Evolutionary conservation across 1,140 invertebrate species (phyloP), one percentile per base, ranked within the genome.

Genomic region (Zaprionus ghesquierei): DNA sequence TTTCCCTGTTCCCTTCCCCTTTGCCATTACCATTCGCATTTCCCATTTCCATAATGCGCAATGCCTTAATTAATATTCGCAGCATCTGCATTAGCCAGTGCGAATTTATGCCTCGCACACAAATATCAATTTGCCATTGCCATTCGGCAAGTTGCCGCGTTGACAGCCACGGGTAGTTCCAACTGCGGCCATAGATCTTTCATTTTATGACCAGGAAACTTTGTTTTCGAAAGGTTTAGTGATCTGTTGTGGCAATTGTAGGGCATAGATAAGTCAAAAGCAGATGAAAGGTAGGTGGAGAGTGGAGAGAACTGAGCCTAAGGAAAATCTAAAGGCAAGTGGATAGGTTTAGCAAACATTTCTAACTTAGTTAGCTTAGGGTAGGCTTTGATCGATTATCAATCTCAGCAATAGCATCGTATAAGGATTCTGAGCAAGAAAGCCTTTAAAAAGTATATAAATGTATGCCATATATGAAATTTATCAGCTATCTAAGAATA

Each of bases 21-120:
- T 22, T 35, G 29, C 12, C 12, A 55, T 23, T 23, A 15, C 18
- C 29, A 29, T 29, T 29, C 27, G 27, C 10, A 13, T 20, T 51
- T 31, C 18, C 76, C 82, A 84, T 84, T 89, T 89, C 33, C 77
- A 8, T 64, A 69, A 85, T 66, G 65, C 53, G 77, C 46, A 64
- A 59, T 51, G 55, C 73, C 55, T 81, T 85, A 85, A 85, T 84
- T 90, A 81, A 90, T 90, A 82, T 79, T 81, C 70, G 75, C 55
- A 69, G 71, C 66, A 44, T 68, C 77, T 49, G 65, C 63, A 79
- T 81, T 73, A 68, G 72, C 44, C 63, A 79, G 50, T 55, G 54
- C n/a, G 6, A 81, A 72, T 78, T 75, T 86, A 81, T 85, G 77
- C 46, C 22, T 53, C 49, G 5, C 5, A 58, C 5, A 58, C 25